phyloP scores from a whole-genome alignment of 1,140 invertebrate species.

The Megalonaias nervosa region DNA sequence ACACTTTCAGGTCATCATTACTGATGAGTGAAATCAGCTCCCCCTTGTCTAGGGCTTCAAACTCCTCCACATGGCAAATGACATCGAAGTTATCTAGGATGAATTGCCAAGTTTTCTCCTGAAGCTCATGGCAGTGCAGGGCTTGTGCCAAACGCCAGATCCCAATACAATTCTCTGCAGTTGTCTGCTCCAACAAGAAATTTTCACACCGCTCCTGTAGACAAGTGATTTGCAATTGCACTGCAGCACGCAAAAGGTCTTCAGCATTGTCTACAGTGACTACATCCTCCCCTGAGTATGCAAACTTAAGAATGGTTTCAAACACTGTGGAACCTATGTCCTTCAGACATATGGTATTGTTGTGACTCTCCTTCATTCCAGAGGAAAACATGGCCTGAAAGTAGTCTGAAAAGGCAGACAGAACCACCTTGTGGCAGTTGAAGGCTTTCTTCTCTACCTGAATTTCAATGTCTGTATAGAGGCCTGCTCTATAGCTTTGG shows the following conservation, averaged over 20 bases:
- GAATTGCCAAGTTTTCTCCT: slow-evolving; percentile 46
- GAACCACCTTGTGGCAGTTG: slow-evolving; percentile 48
- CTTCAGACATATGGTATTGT: slow-evolving; percentile 51
- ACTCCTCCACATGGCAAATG: slow-evolving; percentile 45
- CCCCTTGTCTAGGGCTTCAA: slow-evolving; percentile 43
- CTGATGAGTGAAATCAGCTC: slow-evolving; percentile 49
- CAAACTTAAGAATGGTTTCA: slow-evolving; percentile 48
- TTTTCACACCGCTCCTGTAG: slow-evolving; percentile 51
- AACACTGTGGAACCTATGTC: slow-evolving; percentile 47
- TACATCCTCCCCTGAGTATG: slow-evolving; percentile 49
- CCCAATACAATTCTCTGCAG: slow-evolving; percentile 43
- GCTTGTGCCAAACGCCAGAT: slow-evolving; percentile 46
- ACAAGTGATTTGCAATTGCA: slow-evolving; percentile 48
- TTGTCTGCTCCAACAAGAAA: slow-evolving; percentile 46
- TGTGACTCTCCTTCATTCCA: slow-evolving; percentile 54
- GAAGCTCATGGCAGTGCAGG: slow-evolving; percentile 45
- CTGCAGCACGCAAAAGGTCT: slow-evolving; percentile 43
- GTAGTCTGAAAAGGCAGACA: slow-evolving; percentile 49
- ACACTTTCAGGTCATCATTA: slow-evolving; percentile 43
- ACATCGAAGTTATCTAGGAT: slow-evolving; percentile 50
- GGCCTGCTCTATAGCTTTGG: slow-evolving; percentile 29
- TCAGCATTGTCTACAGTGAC: slow-evolving; percentile 51
- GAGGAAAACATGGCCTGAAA: slow-evolving; percentile 57
- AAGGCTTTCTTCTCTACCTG: slow-evolving; percentile 44
- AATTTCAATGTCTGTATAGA: slow-evolving; percentile 47